Evolutionary conservation across 2,113 vertebrate genomes (phyloP).

Genomic region (Megaleporinus macrocephalus): DNA sequence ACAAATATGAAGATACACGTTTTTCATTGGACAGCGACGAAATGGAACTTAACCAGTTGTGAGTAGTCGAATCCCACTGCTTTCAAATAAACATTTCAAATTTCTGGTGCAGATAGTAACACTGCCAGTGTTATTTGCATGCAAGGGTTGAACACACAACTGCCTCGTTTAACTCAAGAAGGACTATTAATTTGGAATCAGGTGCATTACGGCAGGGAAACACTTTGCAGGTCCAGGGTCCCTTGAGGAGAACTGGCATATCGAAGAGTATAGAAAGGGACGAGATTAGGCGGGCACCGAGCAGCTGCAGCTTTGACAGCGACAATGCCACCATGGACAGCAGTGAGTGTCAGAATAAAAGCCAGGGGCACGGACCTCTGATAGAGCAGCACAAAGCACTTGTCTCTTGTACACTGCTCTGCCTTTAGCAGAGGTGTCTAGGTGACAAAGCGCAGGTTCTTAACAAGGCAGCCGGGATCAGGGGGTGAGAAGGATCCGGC

Average conservation of each 20-base stretch:
- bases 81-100: neutral
- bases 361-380: conserved; percentile 9
- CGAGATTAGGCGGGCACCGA: neutral
- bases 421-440: conserved; percentile 18
- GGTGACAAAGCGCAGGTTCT: conserved; percentile 38
- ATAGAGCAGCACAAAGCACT: conserved; percentile 39
- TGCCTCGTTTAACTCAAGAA: neutral
- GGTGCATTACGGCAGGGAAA: neutral
- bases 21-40: too few species aligned
- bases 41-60: neutral
- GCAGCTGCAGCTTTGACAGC: conserved; percentile 20
- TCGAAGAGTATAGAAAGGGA: neutral
- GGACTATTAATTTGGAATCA: conserved; percentile 1
- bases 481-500: conserved; percentile 17
- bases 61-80: neutral
- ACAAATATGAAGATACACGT: too few species aligned
- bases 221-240: neutral
- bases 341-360: conserved; percentile 35
- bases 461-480: conserved; percentile 13
- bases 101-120: neutral
- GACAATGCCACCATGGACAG: conserved; percentile 18
- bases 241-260: neutral
- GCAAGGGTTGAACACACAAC: neutral
- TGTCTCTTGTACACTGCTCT: neutral
- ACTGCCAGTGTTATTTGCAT: neutral